These are phyloP conservation scores for Neodiprion fabricii DNA, from an alignment of 1,140 invertebrate species.

Conservation along the genomic window DNA sequence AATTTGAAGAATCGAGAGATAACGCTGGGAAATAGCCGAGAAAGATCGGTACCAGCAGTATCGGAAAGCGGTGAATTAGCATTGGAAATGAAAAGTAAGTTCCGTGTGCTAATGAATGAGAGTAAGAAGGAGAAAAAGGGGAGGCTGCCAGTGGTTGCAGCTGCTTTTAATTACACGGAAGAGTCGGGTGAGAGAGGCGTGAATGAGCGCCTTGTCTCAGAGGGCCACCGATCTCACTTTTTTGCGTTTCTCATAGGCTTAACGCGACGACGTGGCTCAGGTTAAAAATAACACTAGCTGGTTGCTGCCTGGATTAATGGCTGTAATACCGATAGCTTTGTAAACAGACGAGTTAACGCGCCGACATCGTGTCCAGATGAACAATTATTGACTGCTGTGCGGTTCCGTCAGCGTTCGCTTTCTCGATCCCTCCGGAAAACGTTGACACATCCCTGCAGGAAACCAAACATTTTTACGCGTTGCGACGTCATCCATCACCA, in stretches of 20 bases:
- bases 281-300: not conserved
- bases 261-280: not conserved
- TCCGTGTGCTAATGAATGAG: no score
- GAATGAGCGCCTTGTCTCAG: conserved; percentile 48
- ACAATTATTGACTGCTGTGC: not conserved
- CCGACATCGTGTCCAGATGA: not conserved
- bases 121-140: not conserved
- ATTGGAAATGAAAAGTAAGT: no score
- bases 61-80: no score
- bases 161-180: conserved; percentile 47
- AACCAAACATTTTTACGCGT: not conserved
- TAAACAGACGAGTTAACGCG: not conserved
- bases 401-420: no score
- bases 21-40: no score
- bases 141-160: conserved; percentile 27
- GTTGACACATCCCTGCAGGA: no score
- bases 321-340: not conserved
- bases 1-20: no score
- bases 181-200: conserved; percentile 33
- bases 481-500: conserved; percentile 4
- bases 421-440: no score
- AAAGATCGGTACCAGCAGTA: no score
- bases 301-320: not conserved
- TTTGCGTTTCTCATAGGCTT: not conserved
- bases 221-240: conserved; percentile 28